Percentiles rank a stretch among this genome's conserved stretches.
These are phyloP conservation scores for Thymelicus sylvestris DNA, from an alignment of 2,888 invertebrate species.

Conservation along the genomic window DNA sequence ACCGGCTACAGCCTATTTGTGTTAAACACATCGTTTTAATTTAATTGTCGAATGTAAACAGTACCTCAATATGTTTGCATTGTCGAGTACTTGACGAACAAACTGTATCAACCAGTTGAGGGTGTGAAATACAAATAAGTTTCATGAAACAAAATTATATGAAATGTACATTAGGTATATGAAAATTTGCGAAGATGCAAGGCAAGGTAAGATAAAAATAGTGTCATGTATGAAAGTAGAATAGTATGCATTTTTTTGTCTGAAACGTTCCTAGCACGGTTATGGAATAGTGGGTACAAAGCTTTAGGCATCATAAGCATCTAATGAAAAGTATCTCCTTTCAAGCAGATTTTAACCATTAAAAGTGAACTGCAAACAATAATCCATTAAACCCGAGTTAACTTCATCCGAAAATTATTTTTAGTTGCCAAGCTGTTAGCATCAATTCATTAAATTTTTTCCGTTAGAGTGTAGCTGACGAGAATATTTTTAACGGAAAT, in stretches of 20 bases:
- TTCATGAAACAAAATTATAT: too few species aligned
- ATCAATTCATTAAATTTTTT: constrained; percentile 18
- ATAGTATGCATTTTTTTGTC: too few species aligned
- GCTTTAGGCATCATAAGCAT: too few species aligned
- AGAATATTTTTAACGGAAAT: too few species aligned
- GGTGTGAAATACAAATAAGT: too few species aligned
- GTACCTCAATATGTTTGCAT: neutral
- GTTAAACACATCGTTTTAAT: neutral
- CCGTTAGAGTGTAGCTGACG: neutral
- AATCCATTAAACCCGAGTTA: constrained; percentile 22
- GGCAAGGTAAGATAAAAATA: too few species aligned
- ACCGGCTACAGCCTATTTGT: neutral
- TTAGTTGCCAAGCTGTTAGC: constrained; percentile 14
- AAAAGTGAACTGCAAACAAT: constrained; percentile 26
- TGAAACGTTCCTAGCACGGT: too few species aligned
- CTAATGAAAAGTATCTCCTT: neutral
- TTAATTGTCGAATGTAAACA: neutral
- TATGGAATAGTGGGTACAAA: too few species aligned
- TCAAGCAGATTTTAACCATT: neutral
- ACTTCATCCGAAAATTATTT: constrained; percentile 20
- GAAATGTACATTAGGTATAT: too few species aligned
- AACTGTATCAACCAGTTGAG: neutral
- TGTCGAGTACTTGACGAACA: neutral
- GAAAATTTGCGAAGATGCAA: too few species aligned
- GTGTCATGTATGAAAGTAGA: too few species aligned